Conservation (phyloP, 1,140 invertebrate genomes). For the Diploscapter pachys region DNA sequence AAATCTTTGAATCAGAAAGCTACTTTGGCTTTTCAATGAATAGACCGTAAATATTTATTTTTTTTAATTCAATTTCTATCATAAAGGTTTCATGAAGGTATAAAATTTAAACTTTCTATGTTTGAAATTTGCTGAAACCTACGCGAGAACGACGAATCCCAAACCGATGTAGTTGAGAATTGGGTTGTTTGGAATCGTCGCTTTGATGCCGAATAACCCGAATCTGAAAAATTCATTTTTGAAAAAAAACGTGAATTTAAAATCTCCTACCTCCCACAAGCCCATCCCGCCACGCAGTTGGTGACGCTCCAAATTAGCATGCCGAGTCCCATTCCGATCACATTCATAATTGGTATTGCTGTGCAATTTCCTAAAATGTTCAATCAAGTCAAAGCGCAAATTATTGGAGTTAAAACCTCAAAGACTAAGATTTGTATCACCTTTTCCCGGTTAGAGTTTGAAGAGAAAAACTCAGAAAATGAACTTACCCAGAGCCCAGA, state of each 20-base stretch:
- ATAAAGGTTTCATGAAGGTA: too few species aligned
- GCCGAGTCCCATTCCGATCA: slow-evolving; percentile 46
- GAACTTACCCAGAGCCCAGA: slow-evolving; percentile 44
- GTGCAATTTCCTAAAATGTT: slow-evolving; percentile 32
- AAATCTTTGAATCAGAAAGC: not conserved
- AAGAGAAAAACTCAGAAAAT: not conserved
- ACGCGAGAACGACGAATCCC: slow-evolving; percentile 57
- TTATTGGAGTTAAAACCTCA: too few species aligned
- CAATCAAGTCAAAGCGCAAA: not conserved
- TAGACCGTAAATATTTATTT: too few species aligned
- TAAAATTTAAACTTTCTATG: too few species aligned
- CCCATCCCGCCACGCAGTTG: slow-evolving; percentile 57
- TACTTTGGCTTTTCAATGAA: too few species aligned
- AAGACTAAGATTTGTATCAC: too few species aligned
- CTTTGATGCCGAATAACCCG: slow-evolving; percentile 59
- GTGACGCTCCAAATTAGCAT: slow-evolving; percentile 45
- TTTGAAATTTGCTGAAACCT: slow-evolving; percentile 12
- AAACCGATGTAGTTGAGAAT: slow-evolving; percentile 60
- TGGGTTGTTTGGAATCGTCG: slow-evolving; percentile 47
- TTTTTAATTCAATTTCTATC: too few species aligned
- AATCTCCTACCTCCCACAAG: slow-evolving; percentile 46
- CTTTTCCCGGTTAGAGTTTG: too few species aligned
- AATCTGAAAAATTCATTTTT: slow-evolving; percentile 50
- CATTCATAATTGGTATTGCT: slow-evolving; percentile 41
- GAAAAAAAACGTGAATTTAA: too few species aligned